These are phyloP conservation scores for Rutilus rutilus DNA, from an alignment of 2,113 vertebrate genomes.

Conservation along the genomic window DNA sequence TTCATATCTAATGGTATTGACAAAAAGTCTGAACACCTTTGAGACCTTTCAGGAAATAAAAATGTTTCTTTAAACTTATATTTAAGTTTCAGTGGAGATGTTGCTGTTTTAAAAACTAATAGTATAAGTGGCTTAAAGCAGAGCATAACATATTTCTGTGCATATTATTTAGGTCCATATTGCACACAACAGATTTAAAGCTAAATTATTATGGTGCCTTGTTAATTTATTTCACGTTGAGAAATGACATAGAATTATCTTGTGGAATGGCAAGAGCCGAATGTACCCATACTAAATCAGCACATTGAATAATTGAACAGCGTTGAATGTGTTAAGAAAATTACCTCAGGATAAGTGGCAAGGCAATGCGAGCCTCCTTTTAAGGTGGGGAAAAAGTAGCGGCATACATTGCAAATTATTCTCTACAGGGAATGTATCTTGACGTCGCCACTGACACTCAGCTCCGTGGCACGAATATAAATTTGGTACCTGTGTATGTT, in stretches of 20 bases:
- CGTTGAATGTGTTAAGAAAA: conserved; percentile 58
- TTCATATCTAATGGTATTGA: not conserved
- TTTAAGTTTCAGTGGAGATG: not conserved
- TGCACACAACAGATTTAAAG: conserved; percentile 28
- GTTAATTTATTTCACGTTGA: conserved; percentile 49
- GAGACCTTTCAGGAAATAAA: not conserved
- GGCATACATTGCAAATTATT: conserved; percentile 20
- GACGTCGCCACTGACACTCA: conserved; percentile 37
- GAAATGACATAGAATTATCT: conserved; percentile 37
- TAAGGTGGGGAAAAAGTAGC: conserved; percentile 10
- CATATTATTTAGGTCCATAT: conserved; percentile 17
- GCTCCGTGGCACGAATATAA: conserved; percentile 54
- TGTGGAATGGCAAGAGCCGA: conserved; percentile 26
- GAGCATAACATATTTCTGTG: not conserved
- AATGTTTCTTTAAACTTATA: not conserved
- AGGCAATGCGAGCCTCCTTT: conserved; percentile 24
- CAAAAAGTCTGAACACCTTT: not conserved
- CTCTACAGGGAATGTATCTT: not conserved
- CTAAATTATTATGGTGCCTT: conserved; percentile 32
- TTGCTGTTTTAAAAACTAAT: not conserved
- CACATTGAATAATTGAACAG: conserved; percentile 56
- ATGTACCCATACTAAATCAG: conserved; percentile 52
- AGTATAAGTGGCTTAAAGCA: not conserved
- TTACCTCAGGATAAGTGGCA: conserved; percentile 52
- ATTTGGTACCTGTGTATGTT: conserved; percentile 45